A percentile compares a stretch with the other conserved stretches of the same genome.
phyloP scores from a whole-genome alignment of 2,113 vertebrate species.

The Noctilio leporinus region DNA sequence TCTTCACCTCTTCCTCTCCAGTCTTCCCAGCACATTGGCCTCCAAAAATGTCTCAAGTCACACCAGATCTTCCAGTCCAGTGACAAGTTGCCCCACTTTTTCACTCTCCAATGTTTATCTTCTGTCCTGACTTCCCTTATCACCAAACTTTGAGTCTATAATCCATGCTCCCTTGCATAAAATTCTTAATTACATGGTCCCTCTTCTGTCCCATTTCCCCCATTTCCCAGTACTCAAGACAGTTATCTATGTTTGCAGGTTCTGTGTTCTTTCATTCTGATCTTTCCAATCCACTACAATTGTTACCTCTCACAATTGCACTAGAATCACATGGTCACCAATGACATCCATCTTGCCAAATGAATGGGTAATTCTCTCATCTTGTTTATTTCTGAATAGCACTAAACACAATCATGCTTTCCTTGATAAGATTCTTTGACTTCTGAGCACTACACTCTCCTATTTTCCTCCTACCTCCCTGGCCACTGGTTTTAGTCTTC shows the following conservation, averaged over 20 bases:
- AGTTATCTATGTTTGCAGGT: background rate
- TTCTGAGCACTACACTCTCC: background rate
- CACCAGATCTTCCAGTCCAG: background rate
- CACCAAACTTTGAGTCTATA: background rate
- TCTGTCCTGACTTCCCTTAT: background rate
- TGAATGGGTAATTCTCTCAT: background rate
- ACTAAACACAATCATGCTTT: background rate
- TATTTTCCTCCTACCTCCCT: background rate
- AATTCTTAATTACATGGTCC: background rate
- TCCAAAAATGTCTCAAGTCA: background rate
- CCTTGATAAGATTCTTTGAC: background rate
- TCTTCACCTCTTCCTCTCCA: background rate
- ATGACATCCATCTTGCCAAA: background rate
- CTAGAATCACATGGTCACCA: background rate
- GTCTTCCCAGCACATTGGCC: background rate
- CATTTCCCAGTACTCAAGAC: background rate
- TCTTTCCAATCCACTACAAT: background rate
- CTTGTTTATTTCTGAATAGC: background rate
- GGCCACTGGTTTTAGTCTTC: background rate
- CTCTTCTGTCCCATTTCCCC: background rate
- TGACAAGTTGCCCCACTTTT: background rate
- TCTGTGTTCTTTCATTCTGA: background rate
- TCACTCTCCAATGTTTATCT: background rate
- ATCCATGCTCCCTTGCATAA: background rate
- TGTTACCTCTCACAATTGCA: background rate